Conservation (phyloP, 2,888 invertebrate genomes). For the Noctua comes region DNA sequence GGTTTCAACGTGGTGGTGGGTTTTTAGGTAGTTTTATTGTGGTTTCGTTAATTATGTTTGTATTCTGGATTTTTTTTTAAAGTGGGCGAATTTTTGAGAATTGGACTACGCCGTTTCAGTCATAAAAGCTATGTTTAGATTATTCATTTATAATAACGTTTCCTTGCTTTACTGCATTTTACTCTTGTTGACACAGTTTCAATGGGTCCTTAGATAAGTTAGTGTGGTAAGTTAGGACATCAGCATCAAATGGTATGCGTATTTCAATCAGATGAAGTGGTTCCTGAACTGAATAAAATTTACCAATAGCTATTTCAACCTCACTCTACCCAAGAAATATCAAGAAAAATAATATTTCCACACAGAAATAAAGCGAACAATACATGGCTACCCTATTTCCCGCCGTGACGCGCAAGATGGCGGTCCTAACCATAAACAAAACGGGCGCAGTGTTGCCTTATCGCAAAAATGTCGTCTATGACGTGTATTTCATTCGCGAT, state of each 20-base stretch:
- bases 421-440: conserved; percentile 80
- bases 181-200: not conserved
- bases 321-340: conserved; percentile 17
- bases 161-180: not conserved
- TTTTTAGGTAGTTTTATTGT: not conserved
- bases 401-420: conserved; percentile 76
- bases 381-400: conserved; percentile 66
- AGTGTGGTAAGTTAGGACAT: not conserved
- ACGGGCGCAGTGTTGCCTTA: conserved; percentile 78
- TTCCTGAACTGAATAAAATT: conserved; percentile 4
- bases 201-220: not conserved
- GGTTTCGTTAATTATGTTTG: not conserved
- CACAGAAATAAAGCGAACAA: conserved; percentile 52
- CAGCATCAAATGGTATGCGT: not conserved
- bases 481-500: conserved; percentile 80
- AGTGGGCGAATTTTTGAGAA: not conserved
- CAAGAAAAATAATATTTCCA: conserved; percentile 36
- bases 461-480: conserved; percentile 83
- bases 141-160: not conserved
- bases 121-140: not conserved
- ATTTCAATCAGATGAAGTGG: not conserved
- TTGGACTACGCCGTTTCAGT: not conserved
- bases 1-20: conserved; percentile 1
- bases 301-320: not conserved
- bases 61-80: not conserved